phyloP scores from a whole-genome alignment of 1,140 invertebrate genomes.

The Centruroides vittatus region DNA sequence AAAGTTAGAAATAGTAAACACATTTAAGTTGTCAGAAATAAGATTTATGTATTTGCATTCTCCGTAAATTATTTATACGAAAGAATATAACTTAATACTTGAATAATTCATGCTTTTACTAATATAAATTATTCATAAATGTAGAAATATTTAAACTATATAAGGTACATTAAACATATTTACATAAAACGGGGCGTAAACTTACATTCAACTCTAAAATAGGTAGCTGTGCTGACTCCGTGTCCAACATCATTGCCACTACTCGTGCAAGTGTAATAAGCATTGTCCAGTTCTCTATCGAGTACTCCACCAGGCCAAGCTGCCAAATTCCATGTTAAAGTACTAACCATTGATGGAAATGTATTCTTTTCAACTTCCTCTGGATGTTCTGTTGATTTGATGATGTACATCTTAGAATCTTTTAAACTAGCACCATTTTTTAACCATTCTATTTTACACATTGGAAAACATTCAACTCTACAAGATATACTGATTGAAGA shows the following conservation, averaged over 20 bases:
- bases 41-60: too few species aligned
- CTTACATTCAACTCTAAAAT: slow-evolving; percentile 79
- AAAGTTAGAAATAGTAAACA: too few species aligned
- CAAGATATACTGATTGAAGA: slow-evolving; percentile 64
- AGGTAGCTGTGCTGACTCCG: slow-evolving; percentile 59
- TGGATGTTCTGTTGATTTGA: slow-evolving; percentile 45
- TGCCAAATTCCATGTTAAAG: slow-evolving; percentile 64
- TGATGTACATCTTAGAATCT: slow-evolving; percentile 20
- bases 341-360: slow-evolving; percentile 72
- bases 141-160: too few species aligned
- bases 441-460: slow-evolving; percentile 67
- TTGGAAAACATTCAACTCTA: slow-evolving; percentile 70
- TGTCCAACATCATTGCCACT: slow-evolving; percentile 51
- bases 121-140: too few species aligned
- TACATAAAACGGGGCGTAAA: slow-evolving; percentile 17
- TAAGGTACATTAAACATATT: neutral
- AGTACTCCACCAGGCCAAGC: slow-evolving; percentile 61
- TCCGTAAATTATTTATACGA: too few species aligned
- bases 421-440: slow-evolving; percentile 42
- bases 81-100: too few species aligned
- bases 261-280: slow-evolving; percentile 69
- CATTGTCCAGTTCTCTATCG: slow-evolving; percentile 55
- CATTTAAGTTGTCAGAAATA: too few species aligned
- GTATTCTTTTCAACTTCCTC: slow-evolving; percentile 53
- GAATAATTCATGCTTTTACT: too few species aligned